Percentiles rank a stretch among this genome's conserved stretches.
Evolutionary conservation across 2,113 vertebrate species (phyloP).

Genomic region (Muntiacus muntjak): DNA sequence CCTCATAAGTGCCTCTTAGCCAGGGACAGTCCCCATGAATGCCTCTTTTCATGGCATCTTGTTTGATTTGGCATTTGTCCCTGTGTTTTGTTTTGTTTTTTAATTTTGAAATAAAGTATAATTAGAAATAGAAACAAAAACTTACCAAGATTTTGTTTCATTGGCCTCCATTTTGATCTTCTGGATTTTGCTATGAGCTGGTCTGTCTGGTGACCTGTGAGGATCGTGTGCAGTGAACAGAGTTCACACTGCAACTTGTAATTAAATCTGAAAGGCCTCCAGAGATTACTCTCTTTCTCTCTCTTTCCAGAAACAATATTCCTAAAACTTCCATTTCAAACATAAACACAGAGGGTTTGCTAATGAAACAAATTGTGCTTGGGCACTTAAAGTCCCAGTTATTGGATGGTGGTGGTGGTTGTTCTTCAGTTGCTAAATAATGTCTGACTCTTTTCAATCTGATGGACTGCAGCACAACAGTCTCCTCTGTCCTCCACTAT

Average conservation of each 20-base stretch:
- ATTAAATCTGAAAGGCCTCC: neutral
- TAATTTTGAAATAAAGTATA: neutral
- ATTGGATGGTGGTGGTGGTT: neutral
- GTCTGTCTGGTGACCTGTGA: neutral
- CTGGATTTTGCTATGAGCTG: neutral
- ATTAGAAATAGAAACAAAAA: neutral
- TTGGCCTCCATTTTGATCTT: neutral
- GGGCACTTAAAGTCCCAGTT: too few relatives aligned
- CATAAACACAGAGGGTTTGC: neutral
- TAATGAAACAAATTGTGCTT: neutral
- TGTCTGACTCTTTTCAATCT: neutral
- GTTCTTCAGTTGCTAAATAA: neutral
- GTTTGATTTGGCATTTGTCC: neutral
- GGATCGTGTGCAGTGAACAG: neutral
- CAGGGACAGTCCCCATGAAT: neutral
- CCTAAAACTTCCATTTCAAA: neutral
- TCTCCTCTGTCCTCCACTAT: neutral
- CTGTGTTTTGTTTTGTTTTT: neutral
- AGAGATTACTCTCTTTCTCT: neutral
- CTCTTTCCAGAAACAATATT: neutral
- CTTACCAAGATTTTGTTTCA: neutral
- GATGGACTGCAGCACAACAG: neutral
- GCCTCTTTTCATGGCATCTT: neutral
- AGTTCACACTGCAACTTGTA: neutral
- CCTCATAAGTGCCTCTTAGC: neutral